Percentiles rank a stretch among this genome's conserved stretches.
Evolutionary conservation across 2,888 invertebrate genomes (phyloP).

Genomic region (Tholera decimalis): DNA sequence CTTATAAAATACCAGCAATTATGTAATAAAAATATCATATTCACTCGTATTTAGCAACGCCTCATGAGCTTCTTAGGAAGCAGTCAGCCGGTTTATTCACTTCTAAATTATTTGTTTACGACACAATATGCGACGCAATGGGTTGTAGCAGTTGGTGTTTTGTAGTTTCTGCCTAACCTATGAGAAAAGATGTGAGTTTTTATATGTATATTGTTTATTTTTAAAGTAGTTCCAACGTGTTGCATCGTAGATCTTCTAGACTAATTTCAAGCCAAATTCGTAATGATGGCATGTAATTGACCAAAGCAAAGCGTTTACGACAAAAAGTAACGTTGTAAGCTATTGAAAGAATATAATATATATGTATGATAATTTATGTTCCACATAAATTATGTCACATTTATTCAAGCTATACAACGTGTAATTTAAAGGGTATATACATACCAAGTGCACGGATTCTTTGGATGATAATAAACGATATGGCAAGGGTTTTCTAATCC

Average conservation of each 20-base stretch:
- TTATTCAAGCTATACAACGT: slow-evolving; percentile 6
- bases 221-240: not conserved
- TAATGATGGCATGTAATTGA: not conserved
- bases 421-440: no score
- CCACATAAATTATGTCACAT: slow-evolving; percentile 13
- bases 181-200: not conserved
- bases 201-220: not conserved
- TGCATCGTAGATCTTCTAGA: not conserved
- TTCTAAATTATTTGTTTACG: not conserved
- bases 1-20: slow-evolving; percentile 2
- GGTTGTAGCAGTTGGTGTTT: no score
- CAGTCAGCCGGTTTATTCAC: not conserved
- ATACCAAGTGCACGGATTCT: no score
- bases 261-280: not conserved
- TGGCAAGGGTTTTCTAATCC: no score
- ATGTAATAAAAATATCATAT: not conserved
- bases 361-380: slow-evolving; percentile 17
- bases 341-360: no score
- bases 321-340: no score
- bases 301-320: not conserved
- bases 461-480: no score
- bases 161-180: no score
- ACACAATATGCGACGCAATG: no score
- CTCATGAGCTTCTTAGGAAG: no score
- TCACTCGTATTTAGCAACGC: not conserved